Evolutionary conservation across 2,113 vertebrate species (phyloP).

Genomic region (Tachycineta bicolor): DNA sequence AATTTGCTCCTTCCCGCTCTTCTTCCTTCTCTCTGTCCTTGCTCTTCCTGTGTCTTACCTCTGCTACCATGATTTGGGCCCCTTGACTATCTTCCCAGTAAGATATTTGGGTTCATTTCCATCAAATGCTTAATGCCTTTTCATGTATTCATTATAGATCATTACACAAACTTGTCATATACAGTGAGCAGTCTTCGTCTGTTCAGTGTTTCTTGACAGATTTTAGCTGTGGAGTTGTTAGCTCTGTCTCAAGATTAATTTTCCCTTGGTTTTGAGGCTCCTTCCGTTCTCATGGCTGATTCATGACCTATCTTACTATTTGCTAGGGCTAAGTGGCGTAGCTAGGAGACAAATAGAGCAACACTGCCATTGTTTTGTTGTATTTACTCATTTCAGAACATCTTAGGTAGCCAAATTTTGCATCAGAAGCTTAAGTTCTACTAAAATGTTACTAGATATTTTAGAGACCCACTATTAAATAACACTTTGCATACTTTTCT

Average conservation of each 20-base stretch:
- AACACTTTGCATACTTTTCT: neutral
- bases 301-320: neutral
- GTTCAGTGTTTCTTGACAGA: neutral
- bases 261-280: slow-evolving; percentile 12
- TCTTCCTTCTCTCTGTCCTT: neutral
- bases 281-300: slow-evolving; percentile 22
- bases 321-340: neutral
- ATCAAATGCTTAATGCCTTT: neutral
- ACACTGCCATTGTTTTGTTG: slow-evolving; percentile 14
- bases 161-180: neutral
- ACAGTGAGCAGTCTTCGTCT: neutral
- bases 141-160: neutral
- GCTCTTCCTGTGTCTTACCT: neutral
- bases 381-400: slow-evolving; percentile 4
- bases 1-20: neutral
- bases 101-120: neutral
- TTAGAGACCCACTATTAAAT: neutral
- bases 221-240: neutral
- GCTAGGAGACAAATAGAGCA: slow-evolving; percentile 52
- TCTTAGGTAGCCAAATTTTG: neutral
- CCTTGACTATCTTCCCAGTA: neutral
- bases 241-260: neutral
- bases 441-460: neutral
- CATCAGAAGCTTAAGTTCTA: neutral
- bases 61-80: neutral